phyloP scores from a whole-genome alignment of 2,888 invertebrate genomes.

The Oscheius sp. region DNA sequence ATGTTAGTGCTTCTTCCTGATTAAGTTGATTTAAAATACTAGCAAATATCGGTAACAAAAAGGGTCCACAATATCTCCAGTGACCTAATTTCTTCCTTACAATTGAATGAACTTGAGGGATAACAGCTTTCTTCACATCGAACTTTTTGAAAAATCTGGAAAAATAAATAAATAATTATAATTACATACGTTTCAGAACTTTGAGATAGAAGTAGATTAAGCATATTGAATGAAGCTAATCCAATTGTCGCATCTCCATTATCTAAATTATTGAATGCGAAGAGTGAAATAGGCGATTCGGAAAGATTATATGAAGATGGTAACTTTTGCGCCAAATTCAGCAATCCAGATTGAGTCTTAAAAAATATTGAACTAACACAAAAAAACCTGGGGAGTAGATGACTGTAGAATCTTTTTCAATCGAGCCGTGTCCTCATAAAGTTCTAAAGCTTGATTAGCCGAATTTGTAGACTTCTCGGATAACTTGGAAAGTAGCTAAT shows the following conservation, averaged over 20 bases:
- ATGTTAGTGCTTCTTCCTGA: neutral
- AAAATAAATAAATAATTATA: neutral
- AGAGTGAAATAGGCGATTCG: constrained; percentile 9
- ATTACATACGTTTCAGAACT: constrained; percentile 6
- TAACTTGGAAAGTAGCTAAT: constrained; percentile 14
- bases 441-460: neutral
- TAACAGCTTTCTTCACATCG: constrained; percentile 50
- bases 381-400: neutral
- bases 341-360: constrained; percentile 22
- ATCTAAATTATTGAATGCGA: constrained; percentile 24
- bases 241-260: constrained; percentile 23
- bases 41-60: constrained; percentile 34
- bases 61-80: constrained; percentile 35
- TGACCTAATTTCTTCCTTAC: constrained; percentile 51
- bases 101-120: constrained; percentile 51
- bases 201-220: constrained; percentile 1
- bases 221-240: constrained; percentile 7
- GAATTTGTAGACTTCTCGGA: neutral
- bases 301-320: neutral
- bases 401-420: constrained; percentile 32
- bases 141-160: constrained; percentile 41
- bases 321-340: constrained; percentile 15
- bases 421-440: constrained; percentile 27
- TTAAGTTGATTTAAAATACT: constrained; percentile 27
- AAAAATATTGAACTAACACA: neutral